Conservation (phyloP, 2,888 invertebrate species). For the Drosophila macrothrix region DNA sequence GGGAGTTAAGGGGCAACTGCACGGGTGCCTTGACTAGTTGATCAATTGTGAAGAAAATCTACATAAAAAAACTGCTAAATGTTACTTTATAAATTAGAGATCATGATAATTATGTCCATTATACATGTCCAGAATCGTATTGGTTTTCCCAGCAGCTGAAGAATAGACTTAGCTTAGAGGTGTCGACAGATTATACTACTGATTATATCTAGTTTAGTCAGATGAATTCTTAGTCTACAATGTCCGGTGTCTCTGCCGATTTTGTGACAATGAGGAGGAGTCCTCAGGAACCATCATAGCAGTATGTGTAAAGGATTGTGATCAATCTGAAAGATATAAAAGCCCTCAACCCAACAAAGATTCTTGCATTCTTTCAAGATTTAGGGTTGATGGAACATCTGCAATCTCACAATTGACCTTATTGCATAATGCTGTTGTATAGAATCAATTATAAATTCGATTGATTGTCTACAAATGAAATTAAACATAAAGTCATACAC, state of each 20-base stretch:
- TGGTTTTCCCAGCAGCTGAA: neutral
- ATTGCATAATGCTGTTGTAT: neutral
- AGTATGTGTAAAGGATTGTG: neutral
- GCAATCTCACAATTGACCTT: neutral
- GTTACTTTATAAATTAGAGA: neutral
- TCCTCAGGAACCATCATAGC: neutral
- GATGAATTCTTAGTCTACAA: neutral
- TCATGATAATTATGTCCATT: too few relatives aligned
- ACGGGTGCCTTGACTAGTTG: slow-evolving; percentile 16
- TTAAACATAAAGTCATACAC: neutral
- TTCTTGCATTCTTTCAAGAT: neutral
- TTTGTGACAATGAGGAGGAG: neutral
- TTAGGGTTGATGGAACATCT: neutral
- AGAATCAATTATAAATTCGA: neutral
- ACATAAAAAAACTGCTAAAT: fast-evolving
- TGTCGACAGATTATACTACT: neutral
- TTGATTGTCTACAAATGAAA: neutral
- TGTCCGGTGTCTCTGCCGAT: neutral
- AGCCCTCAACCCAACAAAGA: neutral
- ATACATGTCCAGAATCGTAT: neutral
- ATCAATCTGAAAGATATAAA: neutral
- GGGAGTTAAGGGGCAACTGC: slow-evolving; percentile 13
- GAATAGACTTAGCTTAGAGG: neutral
- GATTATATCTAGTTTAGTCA: neutral
- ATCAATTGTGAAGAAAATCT: neutral